phyloP scores from a whole-genome alignment of 2,888 invertebrate species.

The Ctena decussata region DNA sequence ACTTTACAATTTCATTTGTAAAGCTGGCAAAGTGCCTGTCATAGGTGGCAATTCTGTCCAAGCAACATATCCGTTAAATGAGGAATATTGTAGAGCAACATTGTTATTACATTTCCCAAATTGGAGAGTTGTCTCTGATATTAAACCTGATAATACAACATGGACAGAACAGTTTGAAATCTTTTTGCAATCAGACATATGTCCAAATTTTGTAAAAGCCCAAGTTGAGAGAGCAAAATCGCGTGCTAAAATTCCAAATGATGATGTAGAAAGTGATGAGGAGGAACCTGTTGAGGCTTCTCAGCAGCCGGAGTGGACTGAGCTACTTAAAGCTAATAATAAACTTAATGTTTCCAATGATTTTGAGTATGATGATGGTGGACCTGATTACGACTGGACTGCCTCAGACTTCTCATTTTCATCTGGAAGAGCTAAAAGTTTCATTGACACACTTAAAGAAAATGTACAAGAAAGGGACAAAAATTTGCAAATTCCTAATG shows the following conservation, averaged over 20 bases:
- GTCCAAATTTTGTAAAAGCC: conserved; percentile 64
- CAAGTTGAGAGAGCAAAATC: conserved; percentile 40
- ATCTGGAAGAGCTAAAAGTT: conserved; percentile 17
- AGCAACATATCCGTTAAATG: conserved; percentile 51
- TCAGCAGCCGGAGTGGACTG: conserved; percentile 66
- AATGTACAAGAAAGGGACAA: background rate
- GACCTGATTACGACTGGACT: conserved; percentile 59
- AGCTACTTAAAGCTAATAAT: conserved; percentile 35
- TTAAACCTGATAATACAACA: conserved; percentile 38
- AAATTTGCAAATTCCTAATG: conserved; percentile 39
- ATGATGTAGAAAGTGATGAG: background rate
- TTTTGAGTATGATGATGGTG: conserved; percentile 66
- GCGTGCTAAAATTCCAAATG: background rate
- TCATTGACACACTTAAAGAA: background rate
- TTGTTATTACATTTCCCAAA: conserved; percentile 64
- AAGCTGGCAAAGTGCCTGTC: conserved; percentile 26
- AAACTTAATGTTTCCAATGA: conserved; percentile 24
- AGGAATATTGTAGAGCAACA: conserved; percentile 50
- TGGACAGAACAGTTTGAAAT: conserved; percentile 48
- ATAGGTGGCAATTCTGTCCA: background rate
- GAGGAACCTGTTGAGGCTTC: background rate
- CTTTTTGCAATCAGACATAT: conserved; percentile 41
- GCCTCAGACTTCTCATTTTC: background rate
- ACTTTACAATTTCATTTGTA: conserved; percentile 23
- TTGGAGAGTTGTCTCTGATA: conserved; percentile 59